Base-by-base conservation (phyloP, 2,888 invertebrate species). In the Sarcophaga subvicina region DNA sequence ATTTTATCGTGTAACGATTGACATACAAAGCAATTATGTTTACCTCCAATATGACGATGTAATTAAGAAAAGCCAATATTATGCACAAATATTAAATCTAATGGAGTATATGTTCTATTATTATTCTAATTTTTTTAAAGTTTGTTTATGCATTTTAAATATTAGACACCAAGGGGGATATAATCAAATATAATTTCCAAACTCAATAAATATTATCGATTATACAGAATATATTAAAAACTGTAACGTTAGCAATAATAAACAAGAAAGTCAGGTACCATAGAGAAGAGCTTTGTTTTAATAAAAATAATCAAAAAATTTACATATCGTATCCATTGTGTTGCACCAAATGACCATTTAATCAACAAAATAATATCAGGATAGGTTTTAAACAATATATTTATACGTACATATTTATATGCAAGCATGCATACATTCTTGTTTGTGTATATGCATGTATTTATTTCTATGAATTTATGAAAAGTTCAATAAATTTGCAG, bases 151-250 rank as follows among this genome's bases (percentile, higher is more conserved):
- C 25, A n/a, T 27, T n/a, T 59, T 27, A 3, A 60, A n/a, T 59
- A n/a, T 59, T 27, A 5, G 27, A 72, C 27, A 14, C 54, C 66
- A 54, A 3, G 45, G 17, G 73, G 22, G 59, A 59, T 59, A 54
- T 66, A 76, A 60, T 71, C 17, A 71, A 49, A 76, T 20, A 54
- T 22, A 66, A 20, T 66, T 66, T 72, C 37, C 12, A 72, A 54
- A 59, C 14, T 49, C 37, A 66, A n/a, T 27, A 54, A 54, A 75
- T 76, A 66, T 66, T 66, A 54, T 76, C 54, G 54, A 76, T 76
- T 54, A 59, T 66, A 66, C n/a, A 5, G 10, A 75, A 75, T 64
- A 22, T 75, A 66, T 59, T 54, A 49, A 75, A 64, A 76, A 60
- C 59, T 72, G 20, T 20, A 25, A 12, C 10, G 37, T 37, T 8